These are phyloP conservation scores for Pseudochaenichthys georgianus DNA, from an alignment of 2,797 vertebrate species.

Conservation along the genomic window DNA sequence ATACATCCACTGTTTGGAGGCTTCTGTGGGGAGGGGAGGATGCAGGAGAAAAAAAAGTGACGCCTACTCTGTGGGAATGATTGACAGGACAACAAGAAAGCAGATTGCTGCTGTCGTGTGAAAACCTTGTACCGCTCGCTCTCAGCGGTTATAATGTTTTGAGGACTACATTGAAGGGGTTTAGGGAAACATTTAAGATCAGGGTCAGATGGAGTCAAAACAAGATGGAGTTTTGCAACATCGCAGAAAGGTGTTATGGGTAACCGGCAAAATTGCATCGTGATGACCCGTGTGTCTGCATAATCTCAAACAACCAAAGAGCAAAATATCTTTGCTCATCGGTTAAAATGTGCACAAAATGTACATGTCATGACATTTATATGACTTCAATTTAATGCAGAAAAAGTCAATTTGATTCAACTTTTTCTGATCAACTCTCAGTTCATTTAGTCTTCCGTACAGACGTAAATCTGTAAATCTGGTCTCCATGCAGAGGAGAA, in stretches of 20 bases:
- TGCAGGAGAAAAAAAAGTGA: conserved; percentile 48
- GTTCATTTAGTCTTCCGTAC: not conserved
- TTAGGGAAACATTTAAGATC: conserved; percentile 19
- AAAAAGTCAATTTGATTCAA: not conserved
- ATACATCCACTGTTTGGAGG: conserved; percentile 64
- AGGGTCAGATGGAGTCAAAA: conserved; percentile 20
- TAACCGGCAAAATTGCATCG: not conserved
- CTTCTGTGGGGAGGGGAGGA: conserved; percentile 26
- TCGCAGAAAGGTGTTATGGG: not conserved
- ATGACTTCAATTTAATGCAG: not conserved
- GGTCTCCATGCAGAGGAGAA: not conserved
- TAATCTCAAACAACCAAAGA: not conserved
- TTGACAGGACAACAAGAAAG: conserved; percentile 74
- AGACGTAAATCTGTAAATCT: conserved; percentile 24
- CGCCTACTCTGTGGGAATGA: conserved; percentile 71
- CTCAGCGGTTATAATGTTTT: conserved; percentile 32
- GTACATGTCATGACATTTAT: too few species aligned
- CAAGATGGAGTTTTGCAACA: not conserved
- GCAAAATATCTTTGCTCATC: not conserved
- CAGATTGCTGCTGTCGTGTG: conserved; percentile 62
- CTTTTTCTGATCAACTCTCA: not conserved
- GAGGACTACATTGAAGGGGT: conserved; percentile 39
- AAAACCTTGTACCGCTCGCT: conserved; percentile 52
- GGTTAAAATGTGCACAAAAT: not conserved
- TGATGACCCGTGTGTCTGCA: not conserved